Percentiles rank a stretch among this genome's conserved stretches.
Conservation (phyloP, 2,888 invertebrate species). For the Dyspetes luteomarginatus region DNA sequence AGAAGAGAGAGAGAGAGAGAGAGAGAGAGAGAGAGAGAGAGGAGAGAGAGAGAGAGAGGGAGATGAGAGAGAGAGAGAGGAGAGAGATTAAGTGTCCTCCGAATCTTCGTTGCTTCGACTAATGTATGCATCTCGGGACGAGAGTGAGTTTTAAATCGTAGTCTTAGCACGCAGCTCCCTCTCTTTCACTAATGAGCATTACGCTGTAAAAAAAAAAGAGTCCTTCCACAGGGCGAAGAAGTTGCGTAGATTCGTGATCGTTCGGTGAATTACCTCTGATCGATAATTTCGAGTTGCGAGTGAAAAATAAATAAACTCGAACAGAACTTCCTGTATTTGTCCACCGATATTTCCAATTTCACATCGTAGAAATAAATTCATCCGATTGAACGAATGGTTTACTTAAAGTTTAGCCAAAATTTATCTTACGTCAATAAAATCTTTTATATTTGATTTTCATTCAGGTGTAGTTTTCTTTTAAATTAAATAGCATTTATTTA, state of each 20-base stretch:
- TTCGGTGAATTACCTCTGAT: slow-evolving; percentile 35
- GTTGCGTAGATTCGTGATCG: slow-evolving; percentile 32
- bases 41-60: slow-evolving; percentile 72
- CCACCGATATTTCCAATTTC: not conserved
- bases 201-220: slow-evolving; percentile 20
- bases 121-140: slow-evolving; percentile 74
- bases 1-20: slow-evolving; percentile 40
- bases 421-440: too few species aligned
- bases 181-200: slow-evolving; percentile 62
- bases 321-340: not conserved
- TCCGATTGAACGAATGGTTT: too few species aligned
- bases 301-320: not conserved
- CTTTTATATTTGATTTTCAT: too few species aligned
- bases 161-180: slow-evolving; percentile 50
- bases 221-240: slow-evolving; percentile 12
- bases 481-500: too few species aligned
- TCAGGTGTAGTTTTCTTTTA: too few species aligned
- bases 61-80: slow-evolving; percentile 76
- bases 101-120: slow-evolving; percentile 65
- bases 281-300: not conserved
- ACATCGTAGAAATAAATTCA: not conserved
- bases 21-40: slow-evolving; percentile 16
- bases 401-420: not conserved
- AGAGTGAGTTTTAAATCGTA: slow-evolving; percentile 64
- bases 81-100: slow-evolving; percentile 79